phyloP scores from a whole-genome alignment of 2,888 invertebrate genomes.

The Penaeus monodon region DNA sequence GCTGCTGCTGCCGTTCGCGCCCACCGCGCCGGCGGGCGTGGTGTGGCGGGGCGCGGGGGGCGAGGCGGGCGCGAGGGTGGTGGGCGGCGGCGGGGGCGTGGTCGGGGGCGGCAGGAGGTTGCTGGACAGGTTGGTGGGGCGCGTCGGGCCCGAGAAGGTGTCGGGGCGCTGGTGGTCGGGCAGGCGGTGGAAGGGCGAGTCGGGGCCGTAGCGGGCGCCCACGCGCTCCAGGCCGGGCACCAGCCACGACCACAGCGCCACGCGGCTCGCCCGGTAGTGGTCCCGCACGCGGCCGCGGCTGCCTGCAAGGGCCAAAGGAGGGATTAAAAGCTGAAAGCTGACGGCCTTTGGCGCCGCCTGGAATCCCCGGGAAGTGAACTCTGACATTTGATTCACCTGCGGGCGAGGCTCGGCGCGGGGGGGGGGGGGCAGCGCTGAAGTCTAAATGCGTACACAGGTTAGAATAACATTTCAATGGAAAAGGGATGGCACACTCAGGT shows the following conservation, averaged over 20 bases:
- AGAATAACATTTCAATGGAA: too few species aligned
- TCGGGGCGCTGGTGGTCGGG: slow-evolving; percentile 59
- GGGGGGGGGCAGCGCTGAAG: too few species aligned
- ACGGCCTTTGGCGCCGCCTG: not conserved
- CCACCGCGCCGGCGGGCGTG: slow-evolving; percentile 16
- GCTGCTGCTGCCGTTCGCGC: slow-evolving; percentile 35
- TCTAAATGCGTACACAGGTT: too few species aligned
- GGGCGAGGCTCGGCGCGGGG: too few species aligned
- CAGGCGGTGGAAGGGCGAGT: slow-evolving; percentile 60
- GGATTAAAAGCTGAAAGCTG: not conserved
- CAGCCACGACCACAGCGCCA: slow-evolving; percentile 94
- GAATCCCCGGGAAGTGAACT: too few species aligned
- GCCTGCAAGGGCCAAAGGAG: slow-evolving; percentile 31
- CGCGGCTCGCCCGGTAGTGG: slow-evolving; percentile 93
- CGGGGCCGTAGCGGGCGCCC: slow-evolving; percentile 62
- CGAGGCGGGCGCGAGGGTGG: slow-evolving; percentile 3
- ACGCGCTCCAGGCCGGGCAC: slow-evolving; percentile 79
- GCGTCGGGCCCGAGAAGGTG: slow-evolving; percentile 63
- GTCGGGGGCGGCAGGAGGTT: slow-evolving; percentile 61
- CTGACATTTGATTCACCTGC: too few species aligned
- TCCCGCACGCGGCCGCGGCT: slow-evolving; percentile 80
- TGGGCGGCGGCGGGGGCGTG: slow-evolving; percentile 10
- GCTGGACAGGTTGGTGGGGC: slow-evolving; percentile 54
- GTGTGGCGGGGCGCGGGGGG: not conserved
- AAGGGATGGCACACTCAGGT: too few species aligned